Conservation (phyloP, 2,888 invertebrate species). For the Scotopteryx bipunctaria region DNA sequence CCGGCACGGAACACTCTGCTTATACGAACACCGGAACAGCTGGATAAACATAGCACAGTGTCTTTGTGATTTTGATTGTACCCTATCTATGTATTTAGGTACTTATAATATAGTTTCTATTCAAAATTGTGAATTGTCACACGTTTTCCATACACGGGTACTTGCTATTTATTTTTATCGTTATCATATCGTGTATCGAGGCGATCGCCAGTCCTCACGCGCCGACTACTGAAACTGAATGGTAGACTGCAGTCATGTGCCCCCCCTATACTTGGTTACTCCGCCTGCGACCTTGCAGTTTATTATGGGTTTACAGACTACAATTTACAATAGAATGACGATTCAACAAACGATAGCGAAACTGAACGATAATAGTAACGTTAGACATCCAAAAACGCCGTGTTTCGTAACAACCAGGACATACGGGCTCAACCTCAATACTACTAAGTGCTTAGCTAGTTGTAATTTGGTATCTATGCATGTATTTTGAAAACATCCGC, state of each 20-base stretch:
- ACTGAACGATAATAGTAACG: constrained; percentile 63
- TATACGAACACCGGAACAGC: constrained; percentile 47
- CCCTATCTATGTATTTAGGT: constrained; percentile 6
- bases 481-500: constrained; percentile 51
- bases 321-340: constrained; percentile 80
- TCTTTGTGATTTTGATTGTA: constrained; percentile 36
- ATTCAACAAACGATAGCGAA: constrained; percentile 74
- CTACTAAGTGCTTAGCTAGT: constrained; percentile 41
- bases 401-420: constrained; percentile 56
- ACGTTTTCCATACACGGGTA: too few relatives aligned
- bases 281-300: constrained; percentile 73
- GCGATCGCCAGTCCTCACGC: constrained; percentile 20
- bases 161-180: not conserved
- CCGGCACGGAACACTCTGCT: constrained; percentile 40
- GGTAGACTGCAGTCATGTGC: constrained; percentile 60
- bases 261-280: constrained; percentile 59
- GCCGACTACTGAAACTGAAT: constrained; percentile 59
- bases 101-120: not conserved
- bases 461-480: constrained; percentile 44
- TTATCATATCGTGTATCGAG: constrained; percentile 2
- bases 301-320: constrained; percentile 79
- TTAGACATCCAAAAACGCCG: constrained; percentile 53
- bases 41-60: constrained; percentile 56
- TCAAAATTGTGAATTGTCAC: too few relatives aligned
- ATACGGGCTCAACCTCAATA: constrained; percentile 58